A percentile compares a stretch with the other conserved stretches of the same genome.
Conservation (phyloP, 2,797 vertebrate species). For the Merluccius polli region DNA sequence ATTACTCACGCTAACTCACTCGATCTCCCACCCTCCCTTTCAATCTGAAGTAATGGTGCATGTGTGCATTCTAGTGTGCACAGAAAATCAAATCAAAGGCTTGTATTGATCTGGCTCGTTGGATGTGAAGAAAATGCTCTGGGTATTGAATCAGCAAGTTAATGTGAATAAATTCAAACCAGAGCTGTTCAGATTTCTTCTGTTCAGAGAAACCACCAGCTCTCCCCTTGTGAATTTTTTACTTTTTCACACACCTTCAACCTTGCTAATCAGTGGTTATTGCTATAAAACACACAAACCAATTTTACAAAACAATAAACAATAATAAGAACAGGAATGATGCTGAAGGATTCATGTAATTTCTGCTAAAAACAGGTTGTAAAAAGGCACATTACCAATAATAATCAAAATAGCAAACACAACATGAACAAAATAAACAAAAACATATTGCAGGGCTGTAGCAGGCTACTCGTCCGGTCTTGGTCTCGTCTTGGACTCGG, state of each 20-base stretch:
- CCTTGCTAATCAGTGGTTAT: neutral
- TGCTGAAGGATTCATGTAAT: too few species aligned
- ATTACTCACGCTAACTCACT: neutral
- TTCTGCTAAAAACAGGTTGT: neutral
- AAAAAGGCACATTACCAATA: neutral
- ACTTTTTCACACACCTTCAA: neutral
- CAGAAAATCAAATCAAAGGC: constrained; percentile 11
- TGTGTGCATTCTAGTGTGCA: constrained; percentile 6
- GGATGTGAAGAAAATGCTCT: constrained; percentile 15
- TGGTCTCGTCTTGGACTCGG: too few species aligned
- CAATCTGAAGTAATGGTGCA: neutral
- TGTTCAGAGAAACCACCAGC: neutral
- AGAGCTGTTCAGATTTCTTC: constrained; percentile 14
- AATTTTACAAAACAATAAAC: neutral
- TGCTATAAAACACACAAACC: neutral
- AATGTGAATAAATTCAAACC: constrained; percentile 11
- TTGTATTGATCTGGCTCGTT: constrained; percentile 24
- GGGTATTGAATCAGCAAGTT: constrained; percentile 22
- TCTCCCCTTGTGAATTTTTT: neutral
- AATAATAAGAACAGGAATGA: too few species aligned
- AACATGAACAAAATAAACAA: neutral
- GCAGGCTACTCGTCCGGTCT: too few species aligned
- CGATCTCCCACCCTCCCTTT: neutral
- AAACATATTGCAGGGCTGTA: neutral
- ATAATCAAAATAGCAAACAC: neutral